Evolutionary conservation across 2,797 vertebrate species (phyloP), one percentile per base, ranked within the genome.

Genomic region (Channallabes apus): DNA sequence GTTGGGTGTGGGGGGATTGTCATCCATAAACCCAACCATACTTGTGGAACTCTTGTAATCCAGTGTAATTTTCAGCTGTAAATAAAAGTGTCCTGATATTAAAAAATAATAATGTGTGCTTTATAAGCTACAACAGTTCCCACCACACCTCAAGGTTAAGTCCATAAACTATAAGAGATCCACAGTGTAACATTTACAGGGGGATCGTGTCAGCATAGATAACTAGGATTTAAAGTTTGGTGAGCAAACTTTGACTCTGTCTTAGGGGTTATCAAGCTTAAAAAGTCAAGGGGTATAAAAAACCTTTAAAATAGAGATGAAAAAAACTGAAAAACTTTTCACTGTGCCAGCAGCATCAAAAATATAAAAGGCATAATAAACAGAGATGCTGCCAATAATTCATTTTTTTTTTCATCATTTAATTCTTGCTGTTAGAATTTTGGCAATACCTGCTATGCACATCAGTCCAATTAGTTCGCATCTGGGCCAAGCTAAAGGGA

Each of bases 61-160:
- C 88, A 86, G 87, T 90, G 89, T 88, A 89, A 88, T 90, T 89
- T 89, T 87, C 88, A 85, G 88, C 78, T 90, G 89, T 90, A 90
- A 90, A 90, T 90, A 90, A 90, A 90, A 89, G 89, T 89, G 88
- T 90, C 89, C 87, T 78, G 85, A 87, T 88, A 89, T 82, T 73
- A 87, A 88, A 75, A 83, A 81, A 54, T 38, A 79, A 68, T 24
- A 56, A n/a, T 88, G 68, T 84, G 59, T 83, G 18, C 78, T 83
- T 83, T 80, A 84, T 81, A 54, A 69, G 80, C 67, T 72, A 46
- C 77, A 82, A 71, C 80, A 32, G 62, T 24, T 73, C 32, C 64
- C 41, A 79, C 27, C 73, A 85, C 46, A 77, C 24, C 62, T 69
- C 62, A 78, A 86, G 84, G 85, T 78, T 82, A 75, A 38, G 72